These are phyloP conservation scores for Diploptera punctata DNA, from an alignment of 2,888 invertebrate genomes.

Conservation along the genomic window DNA sequence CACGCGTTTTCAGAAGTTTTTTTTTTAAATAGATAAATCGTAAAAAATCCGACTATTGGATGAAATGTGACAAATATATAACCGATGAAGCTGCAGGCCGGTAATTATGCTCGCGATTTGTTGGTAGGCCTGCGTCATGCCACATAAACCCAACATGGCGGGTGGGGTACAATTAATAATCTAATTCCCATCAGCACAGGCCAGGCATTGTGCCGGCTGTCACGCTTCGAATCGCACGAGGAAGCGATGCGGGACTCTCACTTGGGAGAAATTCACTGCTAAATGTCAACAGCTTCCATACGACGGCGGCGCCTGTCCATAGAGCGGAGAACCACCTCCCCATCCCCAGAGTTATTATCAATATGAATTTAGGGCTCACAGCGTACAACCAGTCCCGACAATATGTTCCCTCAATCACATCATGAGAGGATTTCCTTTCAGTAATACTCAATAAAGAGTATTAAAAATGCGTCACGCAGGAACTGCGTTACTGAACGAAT, in stretches of 20 bases:
- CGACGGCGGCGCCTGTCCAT: background rate
- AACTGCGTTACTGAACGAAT: too few relatives aligned
- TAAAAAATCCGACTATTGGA: too few relatives aligned
- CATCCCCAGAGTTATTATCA: background rate
- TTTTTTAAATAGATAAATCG: too few relatives aligned
- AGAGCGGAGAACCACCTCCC: background rate
- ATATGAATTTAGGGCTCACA: too few relatives aligned
- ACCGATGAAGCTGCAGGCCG: too few relatives aligned
- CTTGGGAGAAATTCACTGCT: slow-evolving; percentile 26
- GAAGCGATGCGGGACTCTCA: background rate
- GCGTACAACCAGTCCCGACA: too few relatives aligned
- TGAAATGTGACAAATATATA: too few relatives aligned
- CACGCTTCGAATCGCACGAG: slow-evolving; percentile 22
- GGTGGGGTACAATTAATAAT: slow-evolving; percentile 7
- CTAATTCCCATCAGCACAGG: slow-evolving; percentile 6
- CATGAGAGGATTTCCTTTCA: too few relatives aligned
- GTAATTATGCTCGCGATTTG: background rate
- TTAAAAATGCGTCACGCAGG: too few relatives aligned
- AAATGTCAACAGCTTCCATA: slow-evolving; percentile 32
- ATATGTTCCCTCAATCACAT: too few relatives aligned
- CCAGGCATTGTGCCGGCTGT: slow-evolving; percentile 27
- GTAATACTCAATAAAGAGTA: too few relatives aligned
- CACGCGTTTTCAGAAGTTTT: too few relatives aligned
- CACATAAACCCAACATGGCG: slow-evolving; percentile 12
- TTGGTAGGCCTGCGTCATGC: background rate